Percentiles rank a stretch among this genome's conserved stretches.
Evolutionary conservation across 2,113 vertebrate genomes (phyloP).

Genomic region (Candoia aspera): DNA sequence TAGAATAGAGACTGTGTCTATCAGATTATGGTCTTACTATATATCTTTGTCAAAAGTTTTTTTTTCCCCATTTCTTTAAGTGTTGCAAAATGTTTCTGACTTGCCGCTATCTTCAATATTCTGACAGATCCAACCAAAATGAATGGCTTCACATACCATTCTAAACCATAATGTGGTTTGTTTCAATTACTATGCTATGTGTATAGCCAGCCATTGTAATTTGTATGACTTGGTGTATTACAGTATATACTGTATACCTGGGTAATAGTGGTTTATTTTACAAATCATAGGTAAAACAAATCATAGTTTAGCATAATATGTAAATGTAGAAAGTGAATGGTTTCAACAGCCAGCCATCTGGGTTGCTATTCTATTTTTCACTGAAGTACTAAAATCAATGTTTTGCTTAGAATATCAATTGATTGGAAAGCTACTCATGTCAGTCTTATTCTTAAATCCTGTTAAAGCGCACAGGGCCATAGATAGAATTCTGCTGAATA

Average conservation of each 20-base stretch:
- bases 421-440: background rate
- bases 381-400: background rate
- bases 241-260: no score
- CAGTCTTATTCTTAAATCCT: background rate
- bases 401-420: background rate
- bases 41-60: background rate
- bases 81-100: background rate
- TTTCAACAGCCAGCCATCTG: background rate
- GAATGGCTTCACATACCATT: background rate
- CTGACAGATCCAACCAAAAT: background rate
- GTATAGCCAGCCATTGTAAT: background rate
- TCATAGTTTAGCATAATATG: background rate
- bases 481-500: background rate
- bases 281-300: background rate
- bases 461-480: background rate
- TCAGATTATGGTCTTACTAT: background rate
- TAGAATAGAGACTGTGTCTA: background rate
- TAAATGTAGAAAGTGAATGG: background rate
- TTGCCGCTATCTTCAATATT: background rate
- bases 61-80: background rate
- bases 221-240: background rate
- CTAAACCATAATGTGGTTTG: background rate
- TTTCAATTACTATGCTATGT: background rate
- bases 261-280: background rate
- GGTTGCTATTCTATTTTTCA: background rate